Evolutionary conservation across 2,113 vertebrate genomes (phyloP).

Genomic region (Columba janthina): DNA sequence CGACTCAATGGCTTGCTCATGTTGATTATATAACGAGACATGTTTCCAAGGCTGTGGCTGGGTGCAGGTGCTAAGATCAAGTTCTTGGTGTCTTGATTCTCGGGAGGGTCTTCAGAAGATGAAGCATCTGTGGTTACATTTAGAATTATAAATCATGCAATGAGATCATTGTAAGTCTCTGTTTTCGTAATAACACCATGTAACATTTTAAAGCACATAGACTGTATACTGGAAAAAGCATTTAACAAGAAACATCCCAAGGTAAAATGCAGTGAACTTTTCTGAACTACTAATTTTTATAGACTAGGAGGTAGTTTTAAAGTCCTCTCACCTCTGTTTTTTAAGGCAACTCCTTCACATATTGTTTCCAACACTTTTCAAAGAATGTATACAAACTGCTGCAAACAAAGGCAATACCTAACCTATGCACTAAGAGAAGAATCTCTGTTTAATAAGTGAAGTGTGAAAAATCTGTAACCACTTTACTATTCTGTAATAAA

Average conservation of each 20-base stretch:
- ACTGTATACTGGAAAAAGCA: neutral
- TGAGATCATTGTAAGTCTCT: slow-evolving; percentile 8
- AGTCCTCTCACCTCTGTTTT: neutral
- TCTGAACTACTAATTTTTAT: neutral
- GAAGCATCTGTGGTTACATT: slow-evolving; percentile 22
- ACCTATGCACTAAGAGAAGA: neutral
- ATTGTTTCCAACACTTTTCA: neutral
- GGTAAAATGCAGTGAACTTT: neutral
- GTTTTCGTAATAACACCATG: neutral
- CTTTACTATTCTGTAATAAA: neutral
- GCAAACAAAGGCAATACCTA: neutral
- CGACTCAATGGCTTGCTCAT: slow-evolving; percentile 36
- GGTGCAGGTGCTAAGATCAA: slow-evolving; percentile 46
- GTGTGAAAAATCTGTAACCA: neutral
- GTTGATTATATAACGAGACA: slow-evolving; percentile 57
- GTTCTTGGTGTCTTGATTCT: slow-evolving; percentile 23
- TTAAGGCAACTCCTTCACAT: neutral
- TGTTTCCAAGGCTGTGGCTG: slow-evolving; percentile 31
- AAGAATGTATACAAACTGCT: neutral
- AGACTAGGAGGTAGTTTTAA: neutral
- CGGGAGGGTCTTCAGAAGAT: slow-evolving; percentile 34
- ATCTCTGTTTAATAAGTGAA: neutral
- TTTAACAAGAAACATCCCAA: neutral
- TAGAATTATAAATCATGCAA: neutral
- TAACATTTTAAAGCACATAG: slow-evolving; percentile 11